Evolutionary conservation across 1,140 invertebrate species (phyloP).

Genomic region (Euura saliciscinereae): DNA sequence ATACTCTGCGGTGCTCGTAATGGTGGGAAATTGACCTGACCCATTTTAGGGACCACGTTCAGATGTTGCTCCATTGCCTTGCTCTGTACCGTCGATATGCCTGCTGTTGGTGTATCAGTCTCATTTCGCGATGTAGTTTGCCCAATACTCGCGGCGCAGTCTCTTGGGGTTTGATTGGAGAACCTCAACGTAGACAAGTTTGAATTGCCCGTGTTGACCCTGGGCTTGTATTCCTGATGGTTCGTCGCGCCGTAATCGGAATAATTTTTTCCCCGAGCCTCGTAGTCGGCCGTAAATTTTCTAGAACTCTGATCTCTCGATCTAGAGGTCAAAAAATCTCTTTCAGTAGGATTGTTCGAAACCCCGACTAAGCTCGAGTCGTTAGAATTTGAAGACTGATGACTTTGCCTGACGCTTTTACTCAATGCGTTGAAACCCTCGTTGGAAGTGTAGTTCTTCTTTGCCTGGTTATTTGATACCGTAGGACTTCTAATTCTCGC

Average conservation of each 20-base stretch:
- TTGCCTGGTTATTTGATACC: background rate
- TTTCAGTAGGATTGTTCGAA: conserved; percentile 20
- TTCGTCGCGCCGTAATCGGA: conserved; percentile 25
- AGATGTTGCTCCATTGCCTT: conserved; percentile 39
- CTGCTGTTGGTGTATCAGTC: background rate
- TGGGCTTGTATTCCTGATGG: conserved; percentile 36
- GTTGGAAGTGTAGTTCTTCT: too few species aligned
- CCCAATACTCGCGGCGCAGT: too few species aligned
- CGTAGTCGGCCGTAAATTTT: conserved; percentile 30
- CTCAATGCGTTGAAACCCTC: too few species aligned
- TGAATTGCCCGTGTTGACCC: conserved; percentile 26
- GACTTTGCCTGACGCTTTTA: conserved; percentile 14
- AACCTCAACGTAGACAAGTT: conserved; percentile 23
- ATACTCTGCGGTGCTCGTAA: conserved; percentile 46
- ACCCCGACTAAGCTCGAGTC: background rate
- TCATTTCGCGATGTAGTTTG: conserved; percentile 4
- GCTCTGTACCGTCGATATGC: background rate
- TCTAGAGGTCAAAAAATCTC: background rate
- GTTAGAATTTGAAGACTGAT: conserved; percentile 3
- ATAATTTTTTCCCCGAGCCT: conserved; percentile 36
- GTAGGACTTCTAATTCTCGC: background rate
- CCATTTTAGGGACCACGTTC: conserved; percentile 31
- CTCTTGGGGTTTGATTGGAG: conserved; percentile 12
- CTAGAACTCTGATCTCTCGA: conserved; percentile 33
- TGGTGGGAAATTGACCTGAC: conserved; percentile 44